Conservation (phyloP, 2,888 invertebrate species). For the Drosophila infuscata region DNA sequence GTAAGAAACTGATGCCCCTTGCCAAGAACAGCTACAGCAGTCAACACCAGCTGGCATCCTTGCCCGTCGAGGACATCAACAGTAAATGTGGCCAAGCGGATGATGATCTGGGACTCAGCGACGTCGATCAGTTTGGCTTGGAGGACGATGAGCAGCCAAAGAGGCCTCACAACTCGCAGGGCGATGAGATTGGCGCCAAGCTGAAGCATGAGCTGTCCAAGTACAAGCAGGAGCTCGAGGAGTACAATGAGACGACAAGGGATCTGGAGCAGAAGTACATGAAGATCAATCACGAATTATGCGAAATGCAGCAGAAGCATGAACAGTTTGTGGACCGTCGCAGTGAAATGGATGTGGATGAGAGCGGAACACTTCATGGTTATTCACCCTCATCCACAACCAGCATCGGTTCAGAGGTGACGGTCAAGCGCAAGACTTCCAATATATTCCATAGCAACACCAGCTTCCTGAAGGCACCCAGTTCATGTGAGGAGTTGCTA, state of each 20-base stretch:
- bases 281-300: constrained; percentile 80
- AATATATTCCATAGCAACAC: constrained; percentile 64
- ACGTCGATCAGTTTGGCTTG: constrained; percentile 27
- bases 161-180: constrained; percentile 16
- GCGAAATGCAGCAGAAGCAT: constrained; percentile 80
- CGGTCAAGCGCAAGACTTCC: constrained; percentile 62
- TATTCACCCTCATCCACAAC: constrained; percentile 53
- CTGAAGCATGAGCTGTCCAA: constrained; percentile 75
- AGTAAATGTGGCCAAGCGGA: constrained; percentile 14
- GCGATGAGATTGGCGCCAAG: constrained; percentile 60
- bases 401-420: constrained; percentile 63
- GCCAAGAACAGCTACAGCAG: constrained; percentile 36
- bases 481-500: constrained; percentile 43
- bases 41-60: constrained; percentile 31
- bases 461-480: constrained; percentile 61
- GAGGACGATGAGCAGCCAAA: constrained; percentile 14
- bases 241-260: constrained; percentile 79
- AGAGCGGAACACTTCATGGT: constrained; percentile 1
- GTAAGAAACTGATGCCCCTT: constrained; percentile 9
- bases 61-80: constrained; percentile 19
- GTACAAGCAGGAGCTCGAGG: constrained; percentile 77
- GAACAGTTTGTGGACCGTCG: constrained; percentile 62
- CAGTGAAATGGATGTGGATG: constrained; percentile 32
- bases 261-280: constrained; percentile 80
- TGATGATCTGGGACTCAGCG: constrained; percentile 29